A percentile compares a stretch with the other conserved stretches of the same genome.
Conservation (phyloP, 1,140 invertebrate genomes). For the Panagrolaimus sp. region DNA sequence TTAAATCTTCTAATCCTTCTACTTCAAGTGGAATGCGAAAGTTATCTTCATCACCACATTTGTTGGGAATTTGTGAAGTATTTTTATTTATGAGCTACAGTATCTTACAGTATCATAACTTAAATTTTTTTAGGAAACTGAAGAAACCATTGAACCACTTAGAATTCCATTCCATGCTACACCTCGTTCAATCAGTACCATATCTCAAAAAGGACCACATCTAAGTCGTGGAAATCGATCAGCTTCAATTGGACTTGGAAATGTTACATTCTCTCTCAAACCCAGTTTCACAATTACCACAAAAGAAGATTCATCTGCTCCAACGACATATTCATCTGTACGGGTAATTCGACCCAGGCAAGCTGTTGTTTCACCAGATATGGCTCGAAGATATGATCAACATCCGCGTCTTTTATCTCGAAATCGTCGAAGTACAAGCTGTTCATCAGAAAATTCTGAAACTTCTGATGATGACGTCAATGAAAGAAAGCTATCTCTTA, state of each 20-base stretch:
- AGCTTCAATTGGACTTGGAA: not conserved
- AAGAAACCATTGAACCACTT: conserved; percentile 24
- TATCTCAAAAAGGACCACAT: conserved; percentile 15
- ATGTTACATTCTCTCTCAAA: not conserved
- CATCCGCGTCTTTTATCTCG: conserved; percentile 34
- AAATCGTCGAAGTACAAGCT: conserved; percentile 43
- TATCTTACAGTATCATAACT: no score
- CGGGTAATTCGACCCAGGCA: conserved; percentile 41
- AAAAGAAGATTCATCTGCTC: not conserved
- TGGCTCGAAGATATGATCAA: conserved; percentile 36
- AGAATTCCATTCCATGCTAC: not conserved
- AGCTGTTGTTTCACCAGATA: conserved; percentile 46
- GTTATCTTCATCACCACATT: conserved; percentile 53
- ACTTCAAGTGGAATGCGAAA: conserved; percentile 47
- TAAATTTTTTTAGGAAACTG: conserved; percentile 21
- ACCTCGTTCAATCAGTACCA: conserved; percentile 11
- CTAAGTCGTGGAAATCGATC: conserved; percentile 13
- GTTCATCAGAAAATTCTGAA: conserved; percentile 36
- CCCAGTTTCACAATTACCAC: not conserved
- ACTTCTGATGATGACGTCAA: conserved; percentile 42
- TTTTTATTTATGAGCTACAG: no score
- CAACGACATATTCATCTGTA: conserved; percentile 23
- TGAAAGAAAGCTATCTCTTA: conserved; percentile 21
- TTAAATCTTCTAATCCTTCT: conserved; percentile 43
- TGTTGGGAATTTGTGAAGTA: conserved; percentile 54